These are phyloP conservation scores for Dermochelys coriacea DNA, from an alignment of 2,797 vertebrate genomes.

Conservation along the genomic window DNA sequence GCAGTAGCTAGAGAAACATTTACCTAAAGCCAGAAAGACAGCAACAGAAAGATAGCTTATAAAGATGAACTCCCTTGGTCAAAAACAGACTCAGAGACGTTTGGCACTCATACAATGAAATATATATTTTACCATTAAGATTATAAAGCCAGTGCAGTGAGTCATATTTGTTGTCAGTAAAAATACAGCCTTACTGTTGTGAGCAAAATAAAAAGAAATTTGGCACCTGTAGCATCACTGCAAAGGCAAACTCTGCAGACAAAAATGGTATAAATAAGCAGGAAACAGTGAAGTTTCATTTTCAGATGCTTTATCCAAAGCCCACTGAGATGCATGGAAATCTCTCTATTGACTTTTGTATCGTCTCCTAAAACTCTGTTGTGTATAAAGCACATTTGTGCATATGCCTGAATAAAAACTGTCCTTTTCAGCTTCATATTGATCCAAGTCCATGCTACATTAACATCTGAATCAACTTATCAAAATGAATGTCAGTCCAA, in stretches of 20 bases:
- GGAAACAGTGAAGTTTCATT: background rate
- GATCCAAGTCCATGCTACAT: background rate
- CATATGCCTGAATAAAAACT: background rate
- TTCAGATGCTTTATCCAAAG: background rate
- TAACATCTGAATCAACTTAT: background rate
- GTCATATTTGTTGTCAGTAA: background rate
- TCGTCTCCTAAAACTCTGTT: background rate
- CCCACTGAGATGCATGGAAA: background rate
- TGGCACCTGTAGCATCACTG: background rate
- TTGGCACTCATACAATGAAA: background rate
- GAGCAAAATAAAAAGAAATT: background rate
- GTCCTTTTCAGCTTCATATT: background rate
- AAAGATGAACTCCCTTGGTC: background rate
- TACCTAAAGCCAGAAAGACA: background rate
- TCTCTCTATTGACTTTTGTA: background rate
- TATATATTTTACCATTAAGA: fast-evolving
- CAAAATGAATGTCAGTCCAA: background rate
- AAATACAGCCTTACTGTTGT: background rate
- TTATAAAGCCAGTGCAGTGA: background rate
- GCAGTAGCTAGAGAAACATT: background rate
- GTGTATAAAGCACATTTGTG: background rate
- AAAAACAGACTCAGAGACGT: background rate
- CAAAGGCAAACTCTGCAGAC: background rate
- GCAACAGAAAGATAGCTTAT: background rate
- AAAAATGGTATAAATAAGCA: background rate